Evolutionary conservation across 2,113 vertebrate genomes (phyloP).

Genomic region (Toxostoma redivivum): DNA sequence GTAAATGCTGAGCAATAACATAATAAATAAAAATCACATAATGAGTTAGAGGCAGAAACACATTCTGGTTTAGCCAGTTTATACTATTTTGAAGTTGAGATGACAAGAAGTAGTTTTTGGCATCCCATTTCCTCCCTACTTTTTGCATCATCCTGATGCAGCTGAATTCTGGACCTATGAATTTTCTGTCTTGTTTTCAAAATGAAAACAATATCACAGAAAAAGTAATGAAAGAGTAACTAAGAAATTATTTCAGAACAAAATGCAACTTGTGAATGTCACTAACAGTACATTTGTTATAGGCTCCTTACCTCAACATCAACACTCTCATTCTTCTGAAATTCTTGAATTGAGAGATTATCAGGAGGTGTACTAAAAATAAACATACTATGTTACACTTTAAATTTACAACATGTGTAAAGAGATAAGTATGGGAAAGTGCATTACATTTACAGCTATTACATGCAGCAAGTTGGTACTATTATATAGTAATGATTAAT

Average conservation of each 20-base stretch:
- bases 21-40: neutral
- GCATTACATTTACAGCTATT: neutral
- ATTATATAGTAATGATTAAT: neutral
- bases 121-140: neutral
- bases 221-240: neutral
- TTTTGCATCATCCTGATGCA: neutral
- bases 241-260: neutral
- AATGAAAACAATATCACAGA: neutral
- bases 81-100: neutral
- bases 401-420: neutral
- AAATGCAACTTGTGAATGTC: neutral
- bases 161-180: neutral
- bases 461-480: neutral
- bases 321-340: conserved; percentile 96
- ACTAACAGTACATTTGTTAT: neutral
- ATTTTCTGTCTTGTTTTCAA: neutral
- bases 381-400: conserved; percentile 7
- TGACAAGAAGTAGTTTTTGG: neutral
- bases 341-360: conserved; percentile 98
- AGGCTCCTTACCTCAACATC: conserved; percentile 90
- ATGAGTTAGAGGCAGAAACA: neutral
- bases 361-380: conserved; percentile 89
- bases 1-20: neutral
- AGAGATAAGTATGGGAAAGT: neutral
- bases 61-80: neutral